Evolutionary conservation across 2,888 invertebrate genomes (phyloP).

Genomic region (Drosophila gaucha): DNA sequence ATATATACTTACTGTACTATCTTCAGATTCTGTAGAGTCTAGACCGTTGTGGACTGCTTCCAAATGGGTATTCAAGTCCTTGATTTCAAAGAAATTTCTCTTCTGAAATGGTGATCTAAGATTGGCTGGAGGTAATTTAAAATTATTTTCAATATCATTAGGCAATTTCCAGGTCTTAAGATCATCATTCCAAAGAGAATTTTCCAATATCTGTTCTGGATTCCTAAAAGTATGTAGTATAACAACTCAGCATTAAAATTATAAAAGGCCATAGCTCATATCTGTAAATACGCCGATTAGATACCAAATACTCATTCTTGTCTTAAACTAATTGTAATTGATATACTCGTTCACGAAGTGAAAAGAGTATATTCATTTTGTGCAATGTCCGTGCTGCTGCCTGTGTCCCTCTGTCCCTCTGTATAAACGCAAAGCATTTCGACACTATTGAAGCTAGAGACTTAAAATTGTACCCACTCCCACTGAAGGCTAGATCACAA

Average conservation of each 20-base stretch:
- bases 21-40: not conserved
- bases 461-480: no score
- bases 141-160: constrained; percentile 87
- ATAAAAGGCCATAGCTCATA: no score
- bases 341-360: no score
- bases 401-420: no score
- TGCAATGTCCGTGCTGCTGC: no score
- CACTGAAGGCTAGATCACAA: not conserved
- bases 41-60: not conserved
- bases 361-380: no score
- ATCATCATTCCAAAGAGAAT: constrained; percentile 91
- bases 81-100: constrained; percentile 8
- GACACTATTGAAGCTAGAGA: no score
- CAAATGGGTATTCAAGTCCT: not conserved
- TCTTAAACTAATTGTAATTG: no score
- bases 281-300: no score
- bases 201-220: constrained; percentile 88
- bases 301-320: no score
- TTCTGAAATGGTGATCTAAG: constrained; percentile 20
- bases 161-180: constrained; percentile 90
- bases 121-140: constrained; percentile 88
- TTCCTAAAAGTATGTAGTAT: constrained; percentile 86
- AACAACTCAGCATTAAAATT: no score
- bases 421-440: no score
- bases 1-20: constrained; percentile 22